Conservation (phyloP, 2,888 invertebrate species). For the Tenthredo notha region DNA sequence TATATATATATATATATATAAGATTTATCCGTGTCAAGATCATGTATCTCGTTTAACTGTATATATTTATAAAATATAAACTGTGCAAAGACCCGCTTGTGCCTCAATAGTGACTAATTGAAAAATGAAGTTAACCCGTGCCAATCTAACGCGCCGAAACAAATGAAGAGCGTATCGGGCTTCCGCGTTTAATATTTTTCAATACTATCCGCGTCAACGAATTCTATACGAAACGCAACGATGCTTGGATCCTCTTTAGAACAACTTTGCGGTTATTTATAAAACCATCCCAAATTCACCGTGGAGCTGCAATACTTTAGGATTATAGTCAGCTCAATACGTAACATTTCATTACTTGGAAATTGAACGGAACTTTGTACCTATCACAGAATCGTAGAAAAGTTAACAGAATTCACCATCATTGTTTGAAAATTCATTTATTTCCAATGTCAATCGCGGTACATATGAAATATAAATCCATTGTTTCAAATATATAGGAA, state of each 20-base stretch:
- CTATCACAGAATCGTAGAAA: not conserved
- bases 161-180: not conserved
- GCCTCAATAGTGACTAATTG: slow-evolving; percentile 43
- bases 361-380: not conserved
- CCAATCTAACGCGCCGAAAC: slow-evolving; percentile 49
- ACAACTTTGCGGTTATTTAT: not conserved
- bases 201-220: not conserved
- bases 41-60: slow-evolving; percentile 53
- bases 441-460: no score
- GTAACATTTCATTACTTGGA: not conserved
- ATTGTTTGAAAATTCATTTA: not conserved
- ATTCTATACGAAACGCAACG: slow-evolving; percentile 24
- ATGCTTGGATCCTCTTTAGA: slow-evolving; percentile 27
- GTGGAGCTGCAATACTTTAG: not conserved
- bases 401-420: not conserved
- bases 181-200: slow-evolving; percentile 27
- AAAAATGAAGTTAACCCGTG: slow-evolving; percentile 49
- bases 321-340: not conserved
- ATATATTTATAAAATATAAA: slow-evolving; percentile 17
- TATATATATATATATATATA: no score
- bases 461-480: no score
- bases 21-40: slow-evolving; percentile 45
- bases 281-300: not conserved
- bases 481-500: no score
- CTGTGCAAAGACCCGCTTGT: slow-evolving; percentile 19